These are phyloP conservation scores for Drosophila pullipes DNA, from an alignment of 2,888 invertebrate species.

Conservation along the genomic window DNA sequence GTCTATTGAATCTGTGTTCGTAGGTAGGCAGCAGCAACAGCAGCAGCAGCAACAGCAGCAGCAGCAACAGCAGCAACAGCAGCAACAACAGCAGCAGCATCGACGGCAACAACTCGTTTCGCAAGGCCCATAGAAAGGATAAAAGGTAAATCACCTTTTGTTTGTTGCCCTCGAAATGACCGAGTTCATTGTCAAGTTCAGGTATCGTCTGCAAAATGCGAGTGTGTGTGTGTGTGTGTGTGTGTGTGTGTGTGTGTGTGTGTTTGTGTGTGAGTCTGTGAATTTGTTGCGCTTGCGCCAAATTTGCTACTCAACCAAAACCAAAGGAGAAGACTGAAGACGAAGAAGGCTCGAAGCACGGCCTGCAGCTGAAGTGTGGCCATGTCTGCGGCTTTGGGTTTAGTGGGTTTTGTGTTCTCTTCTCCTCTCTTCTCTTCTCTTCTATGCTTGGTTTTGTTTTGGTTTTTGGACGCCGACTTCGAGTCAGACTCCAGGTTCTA, in stretches of 20 bases:
- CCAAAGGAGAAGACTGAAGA: constrained; percentile 12
- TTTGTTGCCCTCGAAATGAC: constrained; percentile 76
- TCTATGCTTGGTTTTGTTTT: constrained; percentile 28
- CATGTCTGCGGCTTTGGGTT: constrained; percentile 61
- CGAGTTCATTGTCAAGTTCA: constrained; percentile 80
- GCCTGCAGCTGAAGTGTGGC: constrained; percentile 69
- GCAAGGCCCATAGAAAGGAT: constrained; percentile 56
- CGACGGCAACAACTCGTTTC: constrained; percentile 41
- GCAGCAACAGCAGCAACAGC: constrained; percentile 7
- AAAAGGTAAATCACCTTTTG: constrained; percentile 81
- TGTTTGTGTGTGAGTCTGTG: constrained; percentile 42
- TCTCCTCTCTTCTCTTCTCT: constrained; percentile 26
- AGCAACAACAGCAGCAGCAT: not conserved
- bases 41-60: constrained; percentile 5
- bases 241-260: constrained; percentile 38
- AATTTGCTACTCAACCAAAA: constrained; percentile 61
- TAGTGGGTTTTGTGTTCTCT: constrained; percentile 39
- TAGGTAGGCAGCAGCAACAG: constrained; percentile 18
- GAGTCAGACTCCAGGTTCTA: constrained; percentile 15
- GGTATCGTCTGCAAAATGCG: constrained; percentile 52
- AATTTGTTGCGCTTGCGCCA: constrained; percentile 75
- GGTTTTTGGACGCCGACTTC: constrained; percentile 16
- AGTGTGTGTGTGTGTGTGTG: constrained; percentile 30
- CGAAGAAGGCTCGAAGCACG: constrained; percentile 18
- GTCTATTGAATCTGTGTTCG: constrained; percentile 38